These are phyloP conservation scores for Colletes gigas DNA, from an alignment of 1,140 invertebrate species.

Conservation along the genomic window DNA sequence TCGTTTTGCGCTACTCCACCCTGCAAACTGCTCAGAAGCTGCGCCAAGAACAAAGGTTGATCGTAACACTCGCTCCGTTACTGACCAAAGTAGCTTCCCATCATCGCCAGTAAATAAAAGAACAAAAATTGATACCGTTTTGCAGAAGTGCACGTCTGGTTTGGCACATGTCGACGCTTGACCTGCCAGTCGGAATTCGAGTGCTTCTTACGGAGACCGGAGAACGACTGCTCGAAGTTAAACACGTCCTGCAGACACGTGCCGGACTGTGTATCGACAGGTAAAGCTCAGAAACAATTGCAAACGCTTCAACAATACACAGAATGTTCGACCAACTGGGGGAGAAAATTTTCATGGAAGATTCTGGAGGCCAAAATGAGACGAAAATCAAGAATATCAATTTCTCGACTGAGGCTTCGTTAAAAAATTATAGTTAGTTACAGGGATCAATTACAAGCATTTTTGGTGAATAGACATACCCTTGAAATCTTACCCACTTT, in stretches of 20 bases:
- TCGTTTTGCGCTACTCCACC: slow-evolving; percentile 65
- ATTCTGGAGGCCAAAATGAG: too few species aligned
- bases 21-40: slow-evolving; percentile 71
- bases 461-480: too few species aligned
- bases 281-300: neutral
- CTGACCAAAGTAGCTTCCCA: neutral
- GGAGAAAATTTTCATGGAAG: too few species aligned
- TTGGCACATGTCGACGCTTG: slow-evolving; percentile 61
- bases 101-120: too few species aligned
- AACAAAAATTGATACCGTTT: neutral
- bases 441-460: too few species aligned
- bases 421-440: too few species aligned
- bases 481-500: too few species aligned
- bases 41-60: slow-evolving; percentile 61
- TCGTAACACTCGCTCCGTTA: neutral
- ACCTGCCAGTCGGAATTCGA: slow-evolving; percentile 70
- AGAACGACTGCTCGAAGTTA: slow-evolving; percentile 44
- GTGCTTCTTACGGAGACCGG: slow-evolving; percentile 69
- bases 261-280: slow-evolving; percentile 64
- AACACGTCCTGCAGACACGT: slow-evolving; percentile 56
- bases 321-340: too few species aligned
- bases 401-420: too few species aligned
- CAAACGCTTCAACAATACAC: neutral
- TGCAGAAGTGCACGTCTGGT: slow-evolving; percentile 65
- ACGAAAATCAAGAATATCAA: too few species aligned